Evolutionary conservation across 2,113 vertebrate species (phyloP).

Genomic region (Cebidichthys violaceus): DNA sequence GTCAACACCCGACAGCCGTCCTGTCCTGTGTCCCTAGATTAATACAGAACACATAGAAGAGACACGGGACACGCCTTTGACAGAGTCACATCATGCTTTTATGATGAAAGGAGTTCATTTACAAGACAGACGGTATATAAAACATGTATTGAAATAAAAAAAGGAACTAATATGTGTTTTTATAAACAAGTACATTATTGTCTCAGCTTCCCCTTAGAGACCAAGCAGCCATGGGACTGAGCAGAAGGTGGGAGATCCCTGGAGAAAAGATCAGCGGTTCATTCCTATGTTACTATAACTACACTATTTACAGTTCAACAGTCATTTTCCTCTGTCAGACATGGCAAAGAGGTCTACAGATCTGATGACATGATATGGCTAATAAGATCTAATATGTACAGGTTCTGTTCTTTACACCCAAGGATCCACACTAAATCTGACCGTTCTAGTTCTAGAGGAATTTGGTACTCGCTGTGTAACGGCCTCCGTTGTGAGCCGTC

Average conservation of each 20-base stretch:
- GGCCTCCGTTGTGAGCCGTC: slow-evolving; percentile 34
- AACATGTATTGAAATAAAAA: slow-evolving; percentile 81
- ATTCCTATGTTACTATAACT: slow-evolving; percentile 73
- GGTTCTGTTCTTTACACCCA: slow-evolving; percentile 66
- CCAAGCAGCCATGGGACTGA: slow-evolving; percentile 78
- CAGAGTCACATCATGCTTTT: slow-evolving; percentile 86
- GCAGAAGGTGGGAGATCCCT: slow-evolving; percentile 69
- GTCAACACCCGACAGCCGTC: too few relatives aligned
- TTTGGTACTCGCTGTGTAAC: slow-evolving; percentile 40
- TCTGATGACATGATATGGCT: slow-evolving; percentile 80
- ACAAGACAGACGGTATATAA: slow-evolving; percentile 86
- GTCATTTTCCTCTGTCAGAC: slow-evolving; percentile 82
- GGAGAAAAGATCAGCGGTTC: slow-evolving; percentile 68
- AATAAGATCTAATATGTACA: slow-evolving; percentile 79
- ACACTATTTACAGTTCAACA: slow-evolving; percentile 83
- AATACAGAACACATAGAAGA: too few relatives aligned
- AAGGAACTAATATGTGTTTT: slow-evolving; percentile 66
- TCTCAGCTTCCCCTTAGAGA: slow-evolving; percentile 67
- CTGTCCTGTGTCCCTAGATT: too few relatives aligned
- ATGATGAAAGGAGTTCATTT: slow-evolving; percentile 79
- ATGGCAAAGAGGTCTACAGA: slow-evolving; percentile 81
- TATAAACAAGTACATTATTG: slow-evolving; percentile 76
- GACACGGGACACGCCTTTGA: slow-evolving; percentile 56
- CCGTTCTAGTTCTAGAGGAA: slow-evolving; percentile 17
- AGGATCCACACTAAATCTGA: slow-evolving; percentile 53